phyloP scores from a whole-genome alignment of 2,888 invertebrate species.

The Leptinotarsa haldemani region DNA sequence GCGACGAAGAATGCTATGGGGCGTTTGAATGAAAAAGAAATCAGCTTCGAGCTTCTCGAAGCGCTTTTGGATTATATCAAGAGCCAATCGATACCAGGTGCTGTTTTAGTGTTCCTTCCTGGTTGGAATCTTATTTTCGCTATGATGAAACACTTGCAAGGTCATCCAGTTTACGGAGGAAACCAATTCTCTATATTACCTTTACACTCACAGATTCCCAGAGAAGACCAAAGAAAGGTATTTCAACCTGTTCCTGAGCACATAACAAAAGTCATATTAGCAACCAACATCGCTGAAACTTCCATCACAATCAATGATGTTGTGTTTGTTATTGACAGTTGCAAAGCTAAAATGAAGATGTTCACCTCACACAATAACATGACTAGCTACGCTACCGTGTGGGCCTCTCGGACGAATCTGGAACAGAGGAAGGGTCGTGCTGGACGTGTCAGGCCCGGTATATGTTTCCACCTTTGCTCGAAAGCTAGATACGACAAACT shows the following conservation, averaged over 20 bases:
- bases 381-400: constrained; percentile 97
- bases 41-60: constrained; percentile 94
- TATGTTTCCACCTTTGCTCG: constrained; percentile 93
- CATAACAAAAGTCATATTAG: constrained; percentile 92
- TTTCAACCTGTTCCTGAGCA: constrained; percentile 88
- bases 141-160: constrained; percentile 85
- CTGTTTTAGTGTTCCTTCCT: constrained; percentile 92
- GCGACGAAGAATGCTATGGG: constrained; percentile 79
- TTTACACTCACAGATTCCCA: constrained; percentile 96
- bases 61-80: constrained; percentile 77
- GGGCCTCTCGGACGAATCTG: constrained; percentile 94
- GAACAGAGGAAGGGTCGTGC: constrained; percentile 91
- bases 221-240: constrained; percentile 94
- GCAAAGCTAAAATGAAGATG: constrained; percentile 97
- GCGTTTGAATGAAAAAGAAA: constrained; percentile 88
- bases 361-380: constrained; percentile 99
- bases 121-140: constrained; percentile 98
- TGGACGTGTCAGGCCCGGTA: constrained; percentile 93
- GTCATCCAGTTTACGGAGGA: constrained; percentile 72
- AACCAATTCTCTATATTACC: constrained; percentile 84
- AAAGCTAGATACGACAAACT: constrained; percentile 74
- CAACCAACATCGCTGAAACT: constrained; percentile 98
- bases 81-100: constrained; percentile 75
- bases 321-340: constrained; percentile 96
- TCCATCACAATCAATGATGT: constrained; percentile 99